phyloP scores from a whole-genome alignment of 2,888 invertebrate species.

The Copidosoma aretas region DNA sequence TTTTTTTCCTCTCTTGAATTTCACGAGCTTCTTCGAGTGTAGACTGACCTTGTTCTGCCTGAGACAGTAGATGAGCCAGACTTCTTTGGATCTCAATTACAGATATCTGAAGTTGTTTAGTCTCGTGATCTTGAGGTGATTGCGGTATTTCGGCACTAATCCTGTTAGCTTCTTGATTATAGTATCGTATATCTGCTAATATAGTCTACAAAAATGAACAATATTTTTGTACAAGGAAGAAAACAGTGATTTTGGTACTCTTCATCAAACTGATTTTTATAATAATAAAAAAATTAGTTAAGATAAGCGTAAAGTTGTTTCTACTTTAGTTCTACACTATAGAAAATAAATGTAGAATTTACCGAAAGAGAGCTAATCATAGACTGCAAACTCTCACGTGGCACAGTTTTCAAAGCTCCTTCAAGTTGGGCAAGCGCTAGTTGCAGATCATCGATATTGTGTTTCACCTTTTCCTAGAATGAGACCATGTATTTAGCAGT shows the following conservation, averaged over 20 bases:
- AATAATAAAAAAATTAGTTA: too few species aligned
- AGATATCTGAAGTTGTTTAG: constrained; percentile 66
- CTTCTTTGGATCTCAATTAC: constrained; percentile 70
- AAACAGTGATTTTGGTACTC: too few species aligned
- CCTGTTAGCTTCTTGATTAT: constrained; percentile 72
- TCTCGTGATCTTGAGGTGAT: constrained; percentile 72
- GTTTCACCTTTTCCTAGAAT: constrained; percentile 59
- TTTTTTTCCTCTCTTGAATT: constrained; percentile 64
- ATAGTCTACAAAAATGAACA: constrained; percentile 68
- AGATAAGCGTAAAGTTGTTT: too few species aligned
- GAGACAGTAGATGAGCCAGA: constrained; percentile 71
- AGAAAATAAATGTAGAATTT: constrained; percentile 52
- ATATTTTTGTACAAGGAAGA: constrained; percentile 3
- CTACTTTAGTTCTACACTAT: too few species aligned
- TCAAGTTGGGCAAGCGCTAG: constrained; percentile 74
- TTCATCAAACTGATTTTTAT: too few species aligned
- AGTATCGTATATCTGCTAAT: constrained; percentile 72
- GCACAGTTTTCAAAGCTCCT: constrained; percentile 72
- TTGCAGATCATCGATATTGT: constrained; percentile 74
- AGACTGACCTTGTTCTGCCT: constrained; percentile 73
- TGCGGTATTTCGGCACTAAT: constrained; percentile 71
- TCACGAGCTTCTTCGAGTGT: constrained; percentile 66
- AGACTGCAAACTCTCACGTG: constrained; percentile 73
- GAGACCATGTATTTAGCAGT: constrained; percentile 6
- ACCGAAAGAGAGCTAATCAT: constrained; percentile 79